Evolutionary conservation across 2,888 invertebrate species (phyloP), one percentile per base, ranked within the genome.

Genomic region (Apomyelois bistriatella): DNA sequence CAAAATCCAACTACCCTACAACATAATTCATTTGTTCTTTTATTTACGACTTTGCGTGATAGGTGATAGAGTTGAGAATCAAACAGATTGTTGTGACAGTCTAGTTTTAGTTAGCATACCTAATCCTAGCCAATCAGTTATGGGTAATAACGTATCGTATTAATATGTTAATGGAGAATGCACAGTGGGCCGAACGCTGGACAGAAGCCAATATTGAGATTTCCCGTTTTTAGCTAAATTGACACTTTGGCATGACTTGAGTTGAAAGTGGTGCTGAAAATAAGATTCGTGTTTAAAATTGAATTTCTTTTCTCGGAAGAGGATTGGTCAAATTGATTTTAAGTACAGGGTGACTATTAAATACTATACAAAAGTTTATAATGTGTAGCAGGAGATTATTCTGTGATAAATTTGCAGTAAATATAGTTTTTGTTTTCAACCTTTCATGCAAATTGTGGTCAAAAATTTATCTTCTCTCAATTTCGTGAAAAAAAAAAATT

Each of bases 121-220:
- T 48, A 48, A 48, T 48, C 48, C 28, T 10, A 28, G 30, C 40
- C 58, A 65, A 70, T 70, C 66, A 57, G 63, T 65, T 59, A 65
- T 59, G 40, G 53, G 61, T 73, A 71, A 72, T 71, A 66, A 62
- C 68, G 61, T 60, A 62, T 58, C 58, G 53, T 62, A 76, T 75
- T 71, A 71, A 69, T 76, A 76, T 76, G 77, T 63, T 71, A 76
- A 77, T 73, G 52, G 61, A 48, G 30, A 22, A 28, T 48, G 32
- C 46, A 46, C 46, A 46, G 46, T 32, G 46, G 15, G 15, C 32
- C 16, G n/a, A 32, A 10, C n/a, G 13, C 46, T 46, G 46, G 46
- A 35, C 46, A 46, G 10, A 32, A 32, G 16, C 46, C 32, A 35
- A 46, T 16, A 32, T 32, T 7, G 15, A 46, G 10, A 16, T 32